Evolutionary conservation across 2,888 invertebrate species (phyloP).

Genomic region (Coleophora flavipennella): DNA sequence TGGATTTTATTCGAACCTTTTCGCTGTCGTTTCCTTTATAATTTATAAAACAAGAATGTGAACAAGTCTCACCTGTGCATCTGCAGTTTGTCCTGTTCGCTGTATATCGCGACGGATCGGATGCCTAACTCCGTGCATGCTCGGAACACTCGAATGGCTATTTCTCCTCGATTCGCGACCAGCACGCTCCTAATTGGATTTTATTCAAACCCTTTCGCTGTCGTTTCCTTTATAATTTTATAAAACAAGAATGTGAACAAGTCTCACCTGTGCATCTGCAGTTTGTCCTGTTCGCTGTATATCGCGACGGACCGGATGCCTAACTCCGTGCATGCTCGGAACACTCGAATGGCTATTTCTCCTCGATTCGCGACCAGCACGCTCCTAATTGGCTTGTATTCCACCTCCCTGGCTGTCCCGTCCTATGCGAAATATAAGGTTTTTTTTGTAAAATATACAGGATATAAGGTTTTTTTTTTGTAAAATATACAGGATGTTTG

Average conservation of each 20-base stretch:
- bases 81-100: slow-evolving; percentile 97
- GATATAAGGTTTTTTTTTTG: too few species aligned
- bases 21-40: too few species aligned
- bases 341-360: slow-evolving; percentile 98
- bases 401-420: too few species aligned
- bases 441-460: too few species aligned
- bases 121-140: slow-evolving; percentile 98
- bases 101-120: slow-evolving; percentile 97
- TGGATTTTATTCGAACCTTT: slow-evolving; percentile 89
- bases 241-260: too few species aligned
- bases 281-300: slow-evolving; percentile 97
- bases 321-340: slow-evolving; percentile 97
- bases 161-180: slow-evolving; percentile 98
- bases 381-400: slow-evolving; percentile 91
- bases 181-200: slow-evolving; percentile 94
- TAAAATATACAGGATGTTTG: too few species aligned
- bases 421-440: too few species aligned
- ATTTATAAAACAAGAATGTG: too few species aligned
- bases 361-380: slow-evolving; percentile 98
- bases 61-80: slow-evolving; percentile 94
- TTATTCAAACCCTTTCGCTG: too few species aligned
- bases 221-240: too few species aligned
- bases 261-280: slow-evolving; percentile 95
- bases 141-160: slow-evolving; percentile 97
- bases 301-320: slow-evolving; percentile 98